Percentiles rank a stretch among this genome's conserved stretches.
phyloP scores from a whole-genome alignment of 2,113 vertebrate species.

The Anguilla rostrata region DNA sequence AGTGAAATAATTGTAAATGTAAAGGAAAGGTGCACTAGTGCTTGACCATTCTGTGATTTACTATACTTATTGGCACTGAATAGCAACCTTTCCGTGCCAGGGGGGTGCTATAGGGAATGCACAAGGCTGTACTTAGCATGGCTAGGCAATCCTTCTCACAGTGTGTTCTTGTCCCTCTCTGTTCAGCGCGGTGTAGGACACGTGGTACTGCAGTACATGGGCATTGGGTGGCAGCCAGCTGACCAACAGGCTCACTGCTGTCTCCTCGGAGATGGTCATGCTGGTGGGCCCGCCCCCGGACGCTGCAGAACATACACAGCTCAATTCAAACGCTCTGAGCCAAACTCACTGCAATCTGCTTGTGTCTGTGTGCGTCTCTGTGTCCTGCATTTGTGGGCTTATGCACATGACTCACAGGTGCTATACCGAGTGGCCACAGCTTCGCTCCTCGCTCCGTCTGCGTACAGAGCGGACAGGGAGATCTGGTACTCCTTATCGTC shows the following conservation, averaged over 20 bases:
- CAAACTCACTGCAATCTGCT: neutral
- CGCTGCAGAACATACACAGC: constrained; percentile 56
- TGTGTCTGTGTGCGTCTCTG: neutral
- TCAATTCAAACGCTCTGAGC: neutral
- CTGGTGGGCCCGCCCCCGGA: constrained; percentile 75
- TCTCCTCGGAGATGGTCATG: constrained; percentile 76
- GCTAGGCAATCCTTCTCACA: constrained; percentile 45
- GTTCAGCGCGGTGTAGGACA: constrained; percentile 70
- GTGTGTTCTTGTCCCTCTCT: constrained; percentile 58
- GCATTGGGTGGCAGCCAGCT: constrained; percentile 79
- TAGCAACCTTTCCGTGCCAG: neutral
- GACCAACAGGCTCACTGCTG: constrained; percentile 74
- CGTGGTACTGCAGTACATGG: constrained; percentile 77
- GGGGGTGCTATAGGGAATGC: too few relatives aligned
- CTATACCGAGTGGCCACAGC: constrained; percentile 80
- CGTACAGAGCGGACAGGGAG: constrained; percentile 85
- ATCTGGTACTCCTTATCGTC: constrained; percentile 85
- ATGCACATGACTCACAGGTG: constrained; percentile 75
- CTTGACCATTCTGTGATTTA: neutral
- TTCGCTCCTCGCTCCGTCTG: constrained; percentile 84
- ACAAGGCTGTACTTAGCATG: too few relatives aligned
- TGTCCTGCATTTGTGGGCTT: too few relatives aligned
- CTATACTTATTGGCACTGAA: neutral
- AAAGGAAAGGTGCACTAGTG: neutral
- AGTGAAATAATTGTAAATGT: neutral